Conservation (phyloP, 2,113 vertebrate species). For the Burhinus bistriatus region DNA sequence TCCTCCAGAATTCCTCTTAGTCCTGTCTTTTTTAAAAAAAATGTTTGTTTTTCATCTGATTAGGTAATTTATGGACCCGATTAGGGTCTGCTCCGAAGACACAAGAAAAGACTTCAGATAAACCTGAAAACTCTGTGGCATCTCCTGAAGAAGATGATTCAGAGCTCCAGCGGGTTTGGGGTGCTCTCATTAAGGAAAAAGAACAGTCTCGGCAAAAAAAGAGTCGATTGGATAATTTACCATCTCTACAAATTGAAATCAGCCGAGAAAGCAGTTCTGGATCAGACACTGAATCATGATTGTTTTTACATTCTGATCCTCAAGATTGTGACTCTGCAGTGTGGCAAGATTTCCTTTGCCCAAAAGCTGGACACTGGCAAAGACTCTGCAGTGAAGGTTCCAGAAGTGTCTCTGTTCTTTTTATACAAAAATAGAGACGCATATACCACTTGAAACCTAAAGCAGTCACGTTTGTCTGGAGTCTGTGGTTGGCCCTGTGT, state of each 20-base stretch:
- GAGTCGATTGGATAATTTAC: conserved; percentile 93
- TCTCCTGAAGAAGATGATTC: conserved; percentile 88
- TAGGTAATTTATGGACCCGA: conserved; percentile 91
- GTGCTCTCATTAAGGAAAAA: conserved; percentile 95
- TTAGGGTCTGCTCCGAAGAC: conserved; percentile 83
- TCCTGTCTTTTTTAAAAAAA: background rate
- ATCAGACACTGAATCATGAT: conserved; percentile 91
- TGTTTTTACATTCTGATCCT: background rate
- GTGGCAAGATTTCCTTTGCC: background rate
- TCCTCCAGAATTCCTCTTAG: background rate
- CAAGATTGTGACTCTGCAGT: conserved; percentile 2
- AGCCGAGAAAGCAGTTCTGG: conserved; percentile 94
- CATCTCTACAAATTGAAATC: conserved; percentile 97
- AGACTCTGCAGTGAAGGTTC: conserved; percentile 43
- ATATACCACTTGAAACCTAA: conserved; percentile 40
- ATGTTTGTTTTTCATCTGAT: background rate
- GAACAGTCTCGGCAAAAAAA: conserved; percentile 91
- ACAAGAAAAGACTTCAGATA: conserved; percentile 72
- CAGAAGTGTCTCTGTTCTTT: conserved; percentile 10
- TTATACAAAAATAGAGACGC: conserved; percentile 9
- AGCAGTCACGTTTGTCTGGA: conserved; percentile 10
- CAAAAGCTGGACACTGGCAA: background rate
- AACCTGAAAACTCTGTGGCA: conserved; percentile 58
- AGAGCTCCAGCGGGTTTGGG: conserved; percentile 91
- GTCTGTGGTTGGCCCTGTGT: conserved; percentile 52